Evolutionary conservation across 2,888 invertebrate genomes (phyloP), one percentile per base, ranked within the genome.

Genomic region (Alsophila aescularia): DNA sequence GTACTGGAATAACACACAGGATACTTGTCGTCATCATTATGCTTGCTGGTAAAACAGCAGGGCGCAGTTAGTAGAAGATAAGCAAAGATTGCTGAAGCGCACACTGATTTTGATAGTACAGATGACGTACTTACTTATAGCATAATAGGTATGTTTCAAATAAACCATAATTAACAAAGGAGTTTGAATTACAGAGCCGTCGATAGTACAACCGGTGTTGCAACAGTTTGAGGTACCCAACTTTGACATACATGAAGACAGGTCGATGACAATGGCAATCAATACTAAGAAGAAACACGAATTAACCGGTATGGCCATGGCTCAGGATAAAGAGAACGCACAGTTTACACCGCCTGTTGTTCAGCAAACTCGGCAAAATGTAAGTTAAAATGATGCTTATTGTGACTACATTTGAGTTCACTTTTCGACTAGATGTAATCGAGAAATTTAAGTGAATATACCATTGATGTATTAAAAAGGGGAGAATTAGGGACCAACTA

Each of bases 161-260:
- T 24, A 8, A 7, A 18, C 2, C 18, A 18, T 18, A 4, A 18
- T 39, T 12, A 15, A 21, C 12, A 37, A 24, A 24, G 10, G 16
- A 32, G 8, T 24, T 15, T 44, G 44, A 12, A 47, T 58, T 45
- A 34, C 70, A 86, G 91, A 91, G 57, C 83, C 87, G 13, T 80
- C 91, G 27, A 87, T 91, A 73, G 87, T 90, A 3, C 90, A 89
- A 59, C 88, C 89, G 32, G 85, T 87, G 15, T 79, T 87, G 14
- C 88, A 85, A 67, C 90, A 89, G 62, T 88, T 83, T 66, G 89
- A 90, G 48, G 83, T 87, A 12, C 84, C 84, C 4, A 86, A 87
- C 62, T 92, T 92, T 54, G 90, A 92, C 45, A 92, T 92, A 40
- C 92, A 92, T 36, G 92, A 92, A 64, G 92, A 92, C 54, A 77